Percentiles rank a stretch among this genome's conserved stretches.
These are phyloP conservation scores for Hormiphora californensis DNA, from an alignment of 37 sponge, comb jelly and placozoan genomes.

Conservation along the genomic window DNA sequence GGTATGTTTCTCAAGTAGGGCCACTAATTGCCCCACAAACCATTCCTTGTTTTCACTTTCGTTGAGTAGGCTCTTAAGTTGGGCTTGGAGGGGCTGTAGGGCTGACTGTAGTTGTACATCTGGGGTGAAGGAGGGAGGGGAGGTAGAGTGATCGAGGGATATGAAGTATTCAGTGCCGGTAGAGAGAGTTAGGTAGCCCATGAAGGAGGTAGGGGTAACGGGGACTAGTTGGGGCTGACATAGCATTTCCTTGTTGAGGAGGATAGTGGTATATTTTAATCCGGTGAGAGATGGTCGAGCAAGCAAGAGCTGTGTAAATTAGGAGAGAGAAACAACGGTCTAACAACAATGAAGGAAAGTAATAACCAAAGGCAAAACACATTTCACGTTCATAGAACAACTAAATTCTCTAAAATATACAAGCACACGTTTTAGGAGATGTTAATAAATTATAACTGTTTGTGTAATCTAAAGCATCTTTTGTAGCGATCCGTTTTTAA, in stretches of 20 bases:
- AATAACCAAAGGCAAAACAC: neutral
- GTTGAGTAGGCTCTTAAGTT: neutral
- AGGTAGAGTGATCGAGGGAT: neutral
- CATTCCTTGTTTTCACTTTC: neutral
- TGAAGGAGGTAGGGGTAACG: neutral
- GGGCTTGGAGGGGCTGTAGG: neutral
- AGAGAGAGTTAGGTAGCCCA: conserved; percentile 13
- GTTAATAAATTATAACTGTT: neutral
- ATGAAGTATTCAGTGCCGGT: neutral
- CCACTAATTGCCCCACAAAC: neutral
- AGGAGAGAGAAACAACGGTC: no score
- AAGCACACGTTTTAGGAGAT: no score
- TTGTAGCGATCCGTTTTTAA: neutral
- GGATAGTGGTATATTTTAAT: no score
- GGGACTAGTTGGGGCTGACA: conserved; percentile 36
- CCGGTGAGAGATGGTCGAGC: no score
- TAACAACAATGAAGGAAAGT: no score
- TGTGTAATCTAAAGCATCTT: neutral
- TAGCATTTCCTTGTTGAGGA: neutral
- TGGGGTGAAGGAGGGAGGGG: neutral
- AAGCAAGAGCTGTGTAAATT: no score
- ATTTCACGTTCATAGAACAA: no score
- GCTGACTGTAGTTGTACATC: neutral
- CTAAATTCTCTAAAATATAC: no score
- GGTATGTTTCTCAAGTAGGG: neutral